Evolutionary conservation across 1,140 invertebrate genomes (phyloP).

Genomic region (Eriosoma lanigerum): DNA sequence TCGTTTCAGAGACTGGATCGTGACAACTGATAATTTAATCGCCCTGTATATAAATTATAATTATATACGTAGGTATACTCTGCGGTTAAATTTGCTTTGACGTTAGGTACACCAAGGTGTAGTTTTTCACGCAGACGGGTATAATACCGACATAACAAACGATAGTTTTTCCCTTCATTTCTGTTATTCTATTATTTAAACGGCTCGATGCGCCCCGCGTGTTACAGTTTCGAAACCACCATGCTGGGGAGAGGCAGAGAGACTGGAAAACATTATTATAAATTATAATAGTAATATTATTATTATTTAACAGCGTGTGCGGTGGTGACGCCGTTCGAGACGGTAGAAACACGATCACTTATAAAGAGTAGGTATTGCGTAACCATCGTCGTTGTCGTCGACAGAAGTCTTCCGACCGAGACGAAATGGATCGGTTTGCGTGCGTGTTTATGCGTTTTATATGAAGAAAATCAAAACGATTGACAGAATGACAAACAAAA

Average conservation of each 20-base stretch:
- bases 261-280: not conserved
- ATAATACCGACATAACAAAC: not conserved
- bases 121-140: not conserved
- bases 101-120: not conserved
- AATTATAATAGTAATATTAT: too few relatives aligned
- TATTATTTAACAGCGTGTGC: too few relatives aligned
- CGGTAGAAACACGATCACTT: conserved; percentile 28
- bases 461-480: too few relatives aligned
- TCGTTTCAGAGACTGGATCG: too few relatives aligned
- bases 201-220: conserved; percentile 10
- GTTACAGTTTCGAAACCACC: conserved; percentile 14
- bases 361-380: not conserved
- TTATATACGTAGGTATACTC: too few relatives aligned
- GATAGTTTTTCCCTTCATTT: not conserved
- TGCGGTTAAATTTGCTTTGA: not conserved
- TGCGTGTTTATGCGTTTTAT: not conserved
- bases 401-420: conserved; percentile 12
- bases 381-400: not conserved
- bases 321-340: not conserved
- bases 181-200: conserved; percentile 29
- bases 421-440: conserved; percentile 8
- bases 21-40: too few relatives aligned
- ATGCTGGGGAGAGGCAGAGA: not conserved
- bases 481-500: too few relatives aligned
- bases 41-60: too few relatives aligned